A percentile compares a stretch with the other conserved stretches of the same genome.
Conservation (phyloP, 2,888 invertebrate genomes). For the Dryomyza anilis region DNA sequence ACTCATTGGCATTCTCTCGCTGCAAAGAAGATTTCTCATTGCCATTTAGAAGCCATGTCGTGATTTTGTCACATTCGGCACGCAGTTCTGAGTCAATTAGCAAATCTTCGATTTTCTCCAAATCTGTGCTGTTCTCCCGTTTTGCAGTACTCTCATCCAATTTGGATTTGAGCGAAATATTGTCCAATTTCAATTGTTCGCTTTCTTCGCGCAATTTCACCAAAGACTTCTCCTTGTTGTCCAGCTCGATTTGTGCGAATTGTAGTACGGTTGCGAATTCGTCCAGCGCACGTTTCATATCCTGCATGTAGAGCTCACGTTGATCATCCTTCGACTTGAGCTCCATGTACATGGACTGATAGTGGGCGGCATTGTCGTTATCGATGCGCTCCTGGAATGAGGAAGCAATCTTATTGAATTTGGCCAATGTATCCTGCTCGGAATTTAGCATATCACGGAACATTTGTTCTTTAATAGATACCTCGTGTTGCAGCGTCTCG, state of each 20-base stretch:
- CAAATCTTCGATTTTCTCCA: slow-evolving; percentile 54
- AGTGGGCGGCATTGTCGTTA: slow-evolving; percentile 57
- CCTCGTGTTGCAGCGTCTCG: slow-evolving; percentile 56
- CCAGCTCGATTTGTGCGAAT: slow-evolving; percentile 58
- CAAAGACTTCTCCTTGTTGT: slow-evolving; percentile 57
- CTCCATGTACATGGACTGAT: slow-evolving; percentile 58
- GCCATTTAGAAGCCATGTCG: slow-evolving; percentile 52
- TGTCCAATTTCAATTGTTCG: slow-evolving; percentile 58
- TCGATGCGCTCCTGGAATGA: slow-evolving; percentile 61
- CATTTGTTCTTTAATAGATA: slow-evolving; percentile 59
- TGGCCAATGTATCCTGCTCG: slow-evolving; percentile 60
- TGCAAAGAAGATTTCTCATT: slow-evolving; percentile 50
- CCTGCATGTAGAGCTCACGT: slow-evolving; percentile 59
- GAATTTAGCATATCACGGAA: slow-evolving; percentile 58
- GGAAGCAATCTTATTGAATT: slow-evolving; percentile 61
- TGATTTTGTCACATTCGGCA: slow-evolving; percentile 57
- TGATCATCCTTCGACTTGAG: slow-evolving; percentile 59
- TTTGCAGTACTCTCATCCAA: slow-evolving; percentile 45
- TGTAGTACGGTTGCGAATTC: slow-evolving; percentile 61
- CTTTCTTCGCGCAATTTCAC: slow-evolving; percentile 56
- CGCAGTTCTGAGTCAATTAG: slow-evolving; percentile 54
- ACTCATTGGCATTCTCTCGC: slow-evolving; percentile 48
- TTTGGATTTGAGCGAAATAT: slow-evolving; percentile 57
- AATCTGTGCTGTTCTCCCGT: slow-evolving; percentile 52
- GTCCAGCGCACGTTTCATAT: slow-evolving; percentile 60